Evolutionary conservation across 2,797 vertebrate genomes (phyloP), one percentile per base, ranked within the genome.

Genomic region (Pampus argenteus): DNA sequence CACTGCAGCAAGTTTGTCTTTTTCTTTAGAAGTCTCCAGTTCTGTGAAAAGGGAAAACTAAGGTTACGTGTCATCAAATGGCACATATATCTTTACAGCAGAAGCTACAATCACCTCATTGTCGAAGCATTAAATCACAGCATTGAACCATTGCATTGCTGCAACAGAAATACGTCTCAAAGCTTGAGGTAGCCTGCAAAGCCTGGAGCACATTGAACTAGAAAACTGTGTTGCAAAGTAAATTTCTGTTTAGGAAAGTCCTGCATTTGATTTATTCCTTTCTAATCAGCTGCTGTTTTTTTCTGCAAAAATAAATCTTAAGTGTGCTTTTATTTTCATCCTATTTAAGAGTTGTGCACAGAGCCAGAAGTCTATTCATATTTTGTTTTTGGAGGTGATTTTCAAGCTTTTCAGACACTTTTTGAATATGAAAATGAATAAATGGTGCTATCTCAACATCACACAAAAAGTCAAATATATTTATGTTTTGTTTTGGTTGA

Each of bases 11-110:
- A 52, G 55, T 70, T 72, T 90, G n/a, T 75, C 65, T 51, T 83
- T 86, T 71, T 77, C 80, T 78, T 77, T 82, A 22, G 40, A 52
- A 64, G 52, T 15, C 40, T 84, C 79, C 26, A 67, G 34, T 58
- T 88, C 88, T 89, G 75, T 7, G 67, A 74, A 52, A 74, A 52
- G 66, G 0, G 29, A 67, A 61, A 68, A 63, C 3, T 51, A 1
- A 22, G 8, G 23, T 81, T 59, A 79, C 8, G 50, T 1, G 10
- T 17, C 2, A 15, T 8, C 17, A 9, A 15, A 26, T 0, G 4
- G 2, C 17, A 65, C n/a, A 31, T 10, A 38, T 9, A 38, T 45
- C 25, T 34, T 23, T 5, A 45, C 18, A 31, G 17, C 18, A 14
- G 26, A 68, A 56, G 29, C 47, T 22, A 54, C 31, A 20, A 6